Evolutionary conservation across 2,888 invertebrate species (phyloP).

Genomic region (Papilio elwesi): DNA sequence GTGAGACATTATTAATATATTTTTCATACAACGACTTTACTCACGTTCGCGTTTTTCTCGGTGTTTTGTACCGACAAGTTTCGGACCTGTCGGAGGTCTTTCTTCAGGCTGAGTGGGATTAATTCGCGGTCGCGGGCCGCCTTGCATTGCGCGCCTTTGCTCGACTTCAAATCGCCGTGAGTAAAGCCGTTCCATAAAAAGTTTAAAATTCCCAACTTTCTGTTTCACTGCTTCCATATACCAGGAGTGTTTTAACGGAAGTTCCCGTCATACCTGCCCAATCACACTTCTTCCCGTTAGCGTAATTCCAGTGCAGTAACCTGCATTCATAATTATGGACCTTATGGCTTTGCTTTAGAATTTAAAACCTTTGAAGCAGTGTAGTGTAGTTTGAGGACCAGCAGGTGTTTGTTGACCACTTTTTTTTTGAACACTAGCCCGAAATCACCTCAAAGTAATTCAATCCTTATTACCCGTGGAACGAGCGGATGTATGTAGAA

Average conservation of each 20-base stretch:
- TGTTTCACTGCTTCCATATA: background rate
- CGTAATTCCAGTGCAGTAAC: background rate
- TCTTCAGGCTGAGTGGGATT: no score
- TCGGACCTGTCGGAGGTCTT: no score
- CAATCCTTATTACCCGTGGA: conserved; percentile 27
- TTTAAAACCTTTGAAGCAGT: conserved; percentile 10
- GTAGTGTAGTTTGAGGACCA: background rate
- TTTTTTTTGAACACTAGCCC: conserved; percentile 25
- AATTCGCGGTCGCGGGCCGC: no score
- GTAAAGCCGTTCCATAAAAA: no score
- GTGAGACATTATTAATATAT: no score
- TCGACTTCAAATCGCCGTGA: no score
- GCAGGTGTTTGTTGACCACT: conserved; percentile 36
- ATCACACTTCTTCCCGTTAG: background rate
- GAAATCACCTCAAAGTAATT: conserved; percentile 34
- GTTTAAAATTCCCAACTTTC: no score
- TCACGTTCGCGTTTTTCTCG: no score
- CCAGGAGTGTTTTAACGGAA: conserved; percentile 1
- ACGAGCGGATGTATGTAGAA: conserved; percentile 28
- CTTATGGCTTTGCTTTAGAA: background rate
- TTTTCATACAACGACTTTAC: no score
- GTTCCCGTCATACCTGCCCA: conserved; percentile 12
- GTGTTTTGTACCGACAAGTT: no score
- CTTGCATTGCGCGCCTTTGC: no score
- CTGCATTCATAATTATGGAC: background rate